Conservation (phyloP, 2,888 invertebrate genomes). For the Noctua janthe region DNA sequence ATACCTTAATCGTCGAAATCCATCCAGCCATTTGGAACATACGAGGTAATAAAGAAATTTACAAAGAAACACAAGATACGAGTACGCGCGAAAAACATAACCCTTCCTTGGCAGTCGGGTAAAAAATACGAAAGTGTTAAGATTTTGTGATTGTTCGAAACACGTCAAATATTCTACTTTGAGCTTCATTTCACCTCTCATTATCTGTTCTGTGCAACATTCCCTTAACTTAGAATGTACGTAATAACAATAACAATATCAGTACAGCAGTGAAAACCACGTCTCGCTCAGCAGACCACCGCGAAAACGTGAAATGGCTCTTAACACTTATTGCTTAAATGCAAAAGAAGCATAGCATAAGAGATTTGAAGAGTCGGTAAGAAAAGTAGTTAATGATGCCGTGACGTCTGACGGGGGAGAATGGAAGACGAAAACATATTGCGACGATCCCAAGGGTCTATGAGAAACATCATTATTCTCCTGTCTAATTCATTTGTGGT, state of each 20-base stretch:
- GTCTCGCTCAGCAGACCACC: slow-evolving; percentile 48
- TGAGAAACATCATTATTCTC: too few relatives aligned
- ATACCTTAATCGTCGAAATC: too few relatives aligned
- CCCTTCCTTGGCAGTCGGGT: too few relatives aligned
- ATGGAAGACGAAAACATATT: neutral
- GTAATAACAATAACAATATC: slow-evolving; percentile 67
- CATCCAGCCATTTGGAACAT: too few relatives aligned
- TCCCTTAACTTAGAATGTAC: slow-evolving; percentile 55
- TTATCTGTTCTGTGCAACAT: neutral
- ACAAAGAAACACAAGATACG: too few relatives aligned
- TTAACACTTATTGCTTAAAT: slow-evolving; percentile 55
- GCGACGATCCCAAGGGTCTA: too few relatives aligned
- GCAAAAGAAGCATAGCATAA: neutral
- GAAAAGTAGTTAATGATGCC: neutral
- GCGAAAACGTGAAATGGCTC: slow-evolving; percentile 8
- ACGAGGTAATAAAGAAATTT: too few relatives aligned
- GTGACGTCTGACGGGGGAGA: neutral
- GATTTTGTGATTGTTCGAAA: too few relatives aligned
- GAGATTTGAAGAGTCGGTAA: neutral
- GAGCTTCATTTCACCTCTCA: neutral
- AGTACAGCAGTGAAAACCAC: slow-evolving; percentile 55
- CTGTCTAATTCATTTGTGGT: too few relatives aligned
- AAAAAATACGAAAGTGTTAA: too few relatives aligned
- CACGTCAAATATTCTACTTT: neutral
- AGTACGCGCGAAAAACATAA: too few relatives aligned